These are phyloP conservation scores for Holothuria glaberrima DNA, from an alignment of 35 echinoderm and acorn worm species.

Conservation along the genomic window DNA sequence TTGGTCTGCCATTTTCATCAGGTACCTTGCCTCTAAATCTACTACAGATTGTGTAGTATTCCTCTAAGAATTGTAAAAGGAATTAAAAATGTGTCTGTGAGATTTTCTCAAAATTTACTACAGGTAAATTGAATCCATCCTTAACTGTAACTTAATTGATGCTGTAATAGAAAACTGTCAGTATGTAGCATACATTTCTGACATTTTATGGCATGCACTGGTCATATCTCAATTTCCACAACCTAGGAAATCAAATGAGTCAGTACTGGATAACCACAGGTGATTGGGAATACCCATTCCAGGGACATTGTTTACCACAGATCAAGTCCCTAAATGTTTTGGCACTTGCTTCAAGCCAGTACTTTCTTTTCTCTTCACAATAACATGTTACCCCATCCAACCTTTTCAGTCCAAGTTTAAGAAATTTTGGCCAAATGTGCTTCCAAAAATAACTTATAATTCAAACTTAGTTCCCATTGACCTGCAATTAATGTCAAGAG, in stretches of 20 bases:
- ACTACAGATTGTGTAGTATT: conserved; percentile 26
- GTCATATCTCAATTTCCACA: background rate
- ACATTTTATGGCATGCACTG: background rate
- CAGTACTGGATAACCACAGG: background rate
- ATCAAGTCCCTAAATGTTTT: no score
- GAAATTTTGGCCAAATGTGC: no score
- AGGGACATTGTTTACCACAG: no score
- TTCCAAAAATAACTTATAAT: no score
- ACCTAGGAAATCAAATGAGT: background rate
- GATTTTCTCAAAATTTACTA: background rate
- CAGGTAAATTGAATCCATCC: background rate
- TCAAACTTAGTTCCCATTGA: no score
- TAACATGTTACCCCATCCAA: no score
- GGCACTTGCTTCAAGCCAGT: no score
- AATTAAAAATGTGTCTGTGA: background rate
- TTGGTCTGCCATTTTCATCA: conserved; percentile 5
- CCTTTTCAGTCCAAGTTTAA: no score
- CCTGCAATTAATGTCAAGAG: no score
- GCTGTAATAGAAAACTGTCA: background rate
- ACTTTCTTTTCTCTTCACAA: no score
- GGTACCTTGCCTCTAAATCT: background rate
- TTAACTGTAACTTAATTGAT: background rate
- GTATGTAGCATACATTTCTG: background rate
- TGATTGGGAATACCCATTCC: no score
- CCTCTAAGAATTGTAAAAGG: background rate